These are phyloP conservation scores for Ectemnius lituratus DNA, from an alignment of 2,888 invertebrate genomes.

Conservation along the genomic window DNA sequence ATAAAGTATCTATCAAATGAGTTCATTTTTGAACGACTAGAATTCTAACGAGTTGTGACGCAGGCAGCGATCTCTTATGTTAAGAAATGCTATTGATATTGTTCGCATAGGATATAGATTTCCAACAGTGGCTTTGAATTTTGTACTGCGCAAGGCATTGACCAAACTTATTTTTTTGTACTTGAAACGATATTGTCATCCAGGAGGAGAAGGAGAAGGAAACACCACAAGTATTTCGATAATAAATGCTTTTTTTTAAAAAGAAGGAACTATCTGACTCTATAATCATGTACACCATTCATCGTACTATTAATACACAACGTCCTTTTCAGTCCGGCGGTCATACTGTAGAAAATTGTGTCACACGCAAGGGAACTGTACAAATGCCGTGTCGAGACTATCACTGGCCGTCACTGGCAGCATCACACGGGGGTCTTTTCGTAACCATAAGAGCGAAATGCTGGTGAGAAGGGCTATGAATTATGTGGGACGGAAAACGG, in stretches of 20 bases:
- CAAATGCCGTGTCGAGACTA: constrained; percentile 46
- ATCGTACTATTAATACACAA: constrained; percentile 70
- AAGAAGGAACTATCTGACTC: constrained; percentile 44
- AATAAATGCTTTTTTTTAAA: constrained; percentile 58
- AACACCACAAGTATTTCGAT: constrained; percentile 6
- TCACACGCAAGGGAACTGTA: constrained; percentile 46
- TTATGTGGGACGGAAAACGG: constrained; percentile 46
- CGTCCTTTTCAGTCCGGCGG: constrained; percentile 72
- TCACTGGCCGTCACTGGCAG: constrained; percentile 46
- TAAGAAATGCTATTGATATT: neutral
- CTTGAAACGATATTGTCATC: constrained; percentile 43
- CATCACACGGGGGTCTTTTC: constrained; percentile 40
- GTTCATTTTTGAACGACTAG: neutral
- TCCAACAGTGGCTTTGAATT: constrained; percentile 11
- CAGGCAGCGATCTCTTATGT: neutral
- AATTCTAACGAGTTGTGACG: neutral
- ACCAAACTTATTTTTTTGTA: constrained; percentile 60
- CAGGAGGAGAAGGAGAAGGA: constrained; percentile 23
- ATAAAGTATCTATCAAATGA: neutral
- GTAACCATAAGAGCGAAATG: constrained; percentile 40
- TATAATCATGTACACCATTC: constrained; percentile 38
- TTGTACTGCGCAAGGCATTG: constrained; percentile 29
- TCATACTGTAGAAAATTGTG: constrained; percentile 64
- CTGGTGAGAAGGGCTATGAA: constrained; percentile 51
- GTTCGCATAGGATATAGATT: constrained; percentile 17